Evolutionary conservation across 2,888 invertebrate genomes (phyloP), one percentile per base, ranked within the genome.

Genomic region (Neocrepidodera transversa): DNA sequence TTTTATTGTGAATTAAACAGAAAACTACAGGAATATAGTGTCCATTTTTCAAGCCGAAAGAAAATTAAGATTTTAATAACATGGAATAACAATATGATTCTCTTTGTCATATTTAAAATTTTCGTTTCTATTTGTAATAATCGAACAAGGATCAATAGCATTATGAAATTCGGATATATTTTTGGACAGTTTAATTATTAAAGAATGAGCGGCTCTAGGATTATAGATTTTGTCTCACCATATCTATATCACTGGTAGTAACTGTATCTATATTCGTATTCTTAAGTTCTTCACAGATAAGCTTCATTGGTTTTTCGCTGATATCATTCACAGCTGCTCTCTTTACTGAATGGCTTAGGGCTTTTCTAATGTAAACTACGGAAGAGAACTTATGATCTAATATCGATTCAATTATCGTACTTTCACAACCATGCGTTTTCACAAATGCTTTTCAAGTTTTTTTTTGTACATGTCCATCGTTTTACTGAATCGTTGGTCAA

Each of bases 91-190:
- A 38, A 38, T 17, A 38, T 38, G 5, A 38, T 17, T 38, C 2
- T 38, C 3, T 38, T 38, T 38, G 38, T 38, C 38, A 16, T 38
- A 16, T 38, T 38, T 38, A 38, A 38, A 38, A 38, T 17, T 38
- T 38, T 38, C 38, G 16, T 38, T 38, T 7, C 17, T 4, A 10
- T 17, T 38, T 16, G 38, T 38, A 8, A 16, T 8, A 2, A 38
- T 17, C 2, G 32, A 28, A 32, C 11, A 32, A 6, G 17, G 17
- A 16, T 38, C 38, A 38, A 38, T 38, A 16, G 38, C 38, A 16
- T 16, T 38, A 17, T 35, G 38, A 38, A 38, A 38, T 38, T 38
- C 38, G 2, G 17, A 38, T 16, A 17, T 17, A 38, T 38, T 38
- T 14, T 14, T 16, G 38, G 38, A 6, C 16, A 16, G 5, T 38